phyloP scores from a whole-genome alignment of 92 coral and sea anemone genomes.

The Montipora capitata region DNA sequence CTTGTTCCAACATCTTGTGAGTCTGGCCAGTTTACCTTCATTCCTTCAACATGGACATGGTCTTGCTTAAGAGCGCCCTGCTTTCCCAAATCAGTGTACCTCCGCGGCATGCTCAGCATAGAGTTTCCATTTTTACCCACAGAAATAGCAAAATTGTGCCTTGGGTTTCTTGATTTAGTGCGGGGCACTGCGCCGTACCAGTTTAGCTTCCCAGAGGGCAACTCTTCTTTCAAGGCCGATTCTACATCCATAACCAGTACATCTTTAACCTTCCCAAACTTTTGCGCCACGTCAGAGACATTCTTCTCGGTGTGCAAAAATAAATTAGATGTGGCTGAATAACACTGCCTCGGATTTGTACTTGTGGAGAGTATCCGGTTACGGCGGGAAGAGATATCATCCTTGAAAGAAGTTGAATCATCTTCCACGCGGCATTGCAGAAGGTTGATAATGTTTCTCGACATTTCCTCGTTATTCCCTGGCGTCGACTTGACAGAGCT shows the following conservation, averaged over 20 bases:
- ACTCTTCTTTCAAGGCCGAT: not conserved
- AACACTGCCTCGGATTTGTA: not conserved
- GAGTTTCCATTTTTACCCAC: not conserved
- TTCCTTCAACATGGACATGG: not conserved
- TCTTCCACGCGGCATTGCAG: not conserved
- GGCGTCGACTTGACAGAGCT: too few relatives aligned
- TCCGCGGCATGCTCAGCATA: not conserved
- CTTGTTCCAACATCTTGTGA: not conserved
- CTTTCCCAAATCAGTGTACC: not conserved
- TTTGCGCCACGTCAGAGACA: not conserved
- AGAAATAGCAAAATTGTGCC: not conserved
- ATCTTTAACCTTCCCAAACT: too few relatives aligned
- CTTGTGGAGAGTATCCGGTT: not conserved
- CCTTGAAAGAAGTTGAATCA: not conserved
- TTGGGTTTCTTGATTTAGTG: conserved; percentile 14
- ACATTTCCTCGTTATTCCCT: not conserved
- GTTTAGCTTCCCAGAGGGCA: not conserved
- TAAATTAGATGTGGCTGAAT: not conserved
- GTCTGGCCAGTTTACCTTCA: not conserved
- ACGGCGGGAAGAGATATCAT: not conserved
- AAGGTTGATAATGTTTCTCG: not conserved
- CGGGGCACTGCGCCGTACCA: conserved; percentile 4
- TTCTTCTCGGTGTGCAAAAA: not conserved
- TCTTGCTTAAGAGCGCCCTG: not conserved
- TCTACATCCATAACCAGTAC: not conserved